Evolutionary conservation across 2,888 invertebrate species (phyloP).

Genomic region (Laspeyria flexula): DNA sequence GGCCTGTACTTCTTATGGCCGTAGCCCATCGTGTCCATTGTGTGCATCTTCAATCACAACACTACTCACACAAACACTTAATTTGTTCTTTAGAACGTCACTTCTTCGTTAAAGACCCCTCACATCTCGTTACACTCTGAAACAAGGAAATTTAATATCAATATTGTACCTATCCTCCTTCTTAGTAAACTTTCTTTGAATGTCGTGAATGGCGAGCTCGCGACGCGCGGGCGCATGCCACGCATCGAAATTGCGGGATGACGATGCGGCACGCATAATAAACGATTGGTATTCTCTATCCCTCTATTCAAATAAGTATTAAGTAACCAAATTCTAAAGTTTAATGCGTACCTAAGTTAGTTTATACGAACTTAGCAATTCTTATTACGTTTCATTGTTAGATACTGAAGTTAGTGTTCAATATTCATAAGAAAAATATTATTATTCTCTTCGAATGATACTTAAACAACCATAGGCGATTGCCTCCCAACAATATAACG

Average conservation of each 20-base stretch:
- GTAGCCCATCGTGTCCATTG: conserved; percentile 88
- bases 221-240: conserved; percentile 37
- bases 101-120: conserved; percentile 17
- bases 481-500: conserved; percentile 19
- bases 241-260: conserved; percentile 46
- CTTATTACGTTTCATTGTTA: too few relatives aligned
- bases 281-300: conserved; percentile 26
- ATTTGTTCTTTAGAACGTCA: conserved; percentile 11
- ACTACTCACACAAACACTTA: conserved; percentile 49
- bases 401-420: neutral
- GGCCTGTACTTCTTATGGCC: conserved; percentile 88
- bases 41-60: conserved; percentile 68
- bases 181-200: conserved; percentile 32
- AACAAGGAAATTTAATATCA: conserved; percentile 36
- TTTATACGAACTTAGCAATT: too few relatives aligned
- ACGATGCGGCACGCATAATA: conserved; percentile 47
- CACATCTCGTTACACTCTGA: conserved; percentile 50
- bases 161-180: neutral
- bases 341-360: neutral
- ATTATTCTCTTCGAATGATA: neutral
- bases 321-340: neutral
- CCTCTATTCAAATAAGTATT: neutral
- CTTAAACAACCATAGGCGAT: neutral
- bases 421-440: neutral
- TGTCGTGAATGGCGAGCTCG: conserved; percentile 28